These are phyloP conservation scores for Chamaedrilus cognettii DNA, from an alignment of 2,888 invertebrate species.

Conservation along the genomic window DNA sequence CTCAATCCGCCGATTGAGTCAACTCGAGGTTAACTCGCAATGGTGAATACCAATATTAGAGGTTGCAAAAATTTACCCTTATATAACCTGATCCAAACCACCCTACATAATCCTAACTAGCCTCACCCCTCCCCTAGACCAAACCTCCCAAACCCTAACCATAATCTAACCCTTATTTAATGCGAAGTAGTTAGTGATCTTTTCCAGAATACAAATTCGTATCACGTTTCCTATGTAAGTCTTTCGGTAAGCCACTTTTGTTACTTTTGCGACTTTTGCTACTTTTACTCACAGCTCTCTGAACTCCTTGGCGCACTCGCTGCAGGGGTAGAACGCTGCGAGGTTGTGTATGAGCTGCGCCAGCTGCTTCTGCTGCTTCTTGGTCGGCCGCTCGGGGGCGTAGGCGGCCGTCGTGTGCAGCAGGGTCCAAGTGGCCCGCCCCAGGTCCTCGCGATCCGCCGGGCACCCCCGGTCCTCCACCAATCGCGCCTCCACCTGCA, in stretches of 20 bases:
- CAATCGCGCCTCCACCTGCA: too few species aligned
- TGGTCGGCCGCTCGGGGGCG: constrained; percentile 79
- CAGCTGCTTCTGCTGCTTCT: constrained; percentile 73
- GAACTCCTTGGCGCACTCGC: constrained; percentile 85
- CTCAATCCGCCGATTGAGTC: too few species aligned
- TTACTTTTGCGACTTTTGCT: too few species aligned
- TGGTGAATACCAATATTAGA: too few species aligned
- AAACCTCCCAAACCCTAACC: not conserved
- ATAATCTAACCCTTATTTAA: not conserved
- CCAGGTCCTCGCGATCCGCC: constrained; percentile 63
- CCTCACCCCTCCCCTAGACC: too few species aligned
- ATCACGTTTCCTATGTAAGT: too few species aligned
- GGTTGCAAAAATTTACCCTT: too few species aligned
- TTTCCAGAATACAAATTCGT: too few species aligned
- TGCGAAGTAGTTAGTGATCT: not conserved
- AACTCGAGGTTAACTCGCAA: too few species aligned
- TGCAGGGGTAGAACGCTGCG: constrained; percentile 90
- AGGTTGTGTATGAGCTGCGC: constrained; percentile 78
- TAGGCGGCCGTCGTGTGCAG: constrained; percentile 96
- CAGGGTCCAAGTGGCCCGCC: constrained; percentile 84
- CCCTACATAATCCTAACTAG: not conserved
- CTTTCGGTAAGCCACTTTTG: too few species aligned
- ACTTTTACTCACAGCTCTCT: constrained; percentile 75
- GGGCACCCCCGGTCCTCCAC: too few species aligned
- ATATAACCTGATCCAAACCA: too few species aligned